phyloP scores from a whole-genome alignment of 2,888 invertebrate species.

The Selenia dentaria region DNA sequence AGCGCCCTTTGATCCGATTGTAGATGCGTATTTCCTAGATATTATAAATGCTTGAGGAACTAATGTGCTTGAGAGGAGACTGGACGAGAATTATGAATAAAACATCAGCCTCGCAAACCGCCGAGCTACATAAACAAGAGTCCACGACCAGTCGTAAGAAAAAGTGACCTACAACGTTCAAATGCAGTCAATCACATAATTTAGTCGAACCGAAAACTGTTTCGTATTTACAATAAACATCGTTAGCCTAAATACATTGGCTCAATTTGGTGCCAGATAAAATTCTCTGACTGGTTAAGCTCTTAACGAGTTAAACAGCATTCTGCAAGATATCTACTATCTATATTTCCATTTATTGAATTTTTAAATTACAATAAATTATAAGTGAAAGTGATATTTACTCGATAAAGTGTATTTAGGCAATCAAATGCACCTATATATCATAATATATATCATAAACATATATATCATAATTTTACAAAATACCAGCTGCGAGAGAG shows the following conservation, averaged over 20 bases:
- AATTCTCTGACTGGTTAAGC: conserved; percentile 39
- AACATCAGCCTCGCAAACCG: conserved; percentile 38
- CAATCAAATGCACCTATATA: not conserved
- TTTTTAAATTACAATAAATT: conserved; percentile 28
- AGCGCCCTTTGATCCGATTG: conserved; percentile 74
- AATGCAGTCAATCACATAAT: conserved; percentile 44
- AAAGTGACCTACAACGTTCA: conserved; percentile 43
- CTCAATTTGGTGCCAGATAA: conserved; percentile 42
- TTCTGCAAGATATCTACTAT: conserved; percentile 34
- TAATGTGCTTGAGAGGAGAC: conserved; percentile 45
- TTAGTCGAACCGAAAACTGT: conserved; percentile 31
- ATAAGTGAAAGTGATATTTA: conserved; percentile 41
- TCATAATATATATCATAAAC: too few relatives aligned
- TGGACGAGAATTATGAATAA: conserved; percentile 56
- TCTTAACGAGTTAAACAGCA: conserved; percentile 40
- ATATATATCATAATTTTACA: too few relatives aligned
- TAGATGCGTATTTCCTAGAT: conserved; percentile 65
- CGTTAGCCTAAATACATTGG: conserved; percentile 56
- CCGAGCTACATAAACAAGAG: conserved; percentile 21
- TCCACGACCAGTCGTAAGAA: conserved; percentile 34
- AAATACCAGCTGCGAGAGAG: too few relatives aligned
- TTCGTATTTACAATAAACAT: conserved; percentile 51
- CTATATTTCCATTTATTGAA: conserved; percentile 35
- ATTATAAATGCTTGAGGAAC: conserved; percentile 64
- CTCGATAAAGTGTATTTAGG: conserved; percentile 6